Base-by-base conservation (phyloP, 2,113 vertebrate species). In the Trogon melanurus region DNA sequence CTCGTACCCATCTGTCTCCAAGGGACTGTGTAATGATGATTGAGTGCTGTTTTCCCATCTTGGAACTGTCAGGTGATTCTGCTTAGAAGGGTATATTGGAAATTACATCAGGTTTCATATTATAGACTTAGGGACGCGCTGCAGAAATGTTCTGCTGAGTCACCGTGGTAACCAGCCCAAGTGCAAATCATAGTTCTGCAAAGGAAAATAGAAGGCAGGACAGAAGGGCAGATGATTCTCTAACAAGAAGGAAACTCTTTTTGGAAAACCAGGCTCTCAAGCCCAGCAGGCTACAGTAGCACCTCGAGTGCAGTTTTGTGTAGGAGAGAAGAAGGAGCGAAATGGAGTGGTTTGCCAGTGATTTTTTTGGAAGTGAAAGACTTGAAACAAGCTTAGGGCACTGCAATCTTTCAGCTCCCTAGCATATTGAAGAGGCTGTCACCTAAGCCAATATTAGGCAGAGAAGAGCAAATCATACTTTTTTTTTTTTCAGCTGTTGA, bases 141-240 rank as follows among this genome's bases (percentile, higher is more conserved):
- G 88, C 85, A 94, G 82, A 88, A 73, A 18, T 18, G 6, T 78
- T 94, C 64, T 94, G 56, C 75, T 92, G 95, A 88, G 60, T 93
- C 91, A 95, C 60, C 16, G 75, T 78, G 69, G 56, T 90, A 93
- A 95, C 67, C 51, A 80, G 58, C 38, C 38, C 30, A 53, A 91
- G 48, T 78, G 27, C 53, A 94, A 60, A 79, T 78, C 32, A 17
- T 9, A 73, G 56, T 16, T 86, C 79, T 60, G 72, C 14, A 72
- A 36, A 48, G 27, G 48, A 53, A 86, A 60, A 41, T 5, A 27
- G 48, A 91, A 53, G 18, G 30, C 53, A 65, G 38, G 62, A 60
- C 8, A 67, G 78, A 91, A 56, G 25, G 36, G 29, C 20, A 71
- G 12, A 19, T 71, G 15, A 12, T 36, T 84, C 61, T 81, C 23